phyloP scores from a whole-genome alignment of 2,797 vertebrate species.

The Amblyraja radiata region DNA sequence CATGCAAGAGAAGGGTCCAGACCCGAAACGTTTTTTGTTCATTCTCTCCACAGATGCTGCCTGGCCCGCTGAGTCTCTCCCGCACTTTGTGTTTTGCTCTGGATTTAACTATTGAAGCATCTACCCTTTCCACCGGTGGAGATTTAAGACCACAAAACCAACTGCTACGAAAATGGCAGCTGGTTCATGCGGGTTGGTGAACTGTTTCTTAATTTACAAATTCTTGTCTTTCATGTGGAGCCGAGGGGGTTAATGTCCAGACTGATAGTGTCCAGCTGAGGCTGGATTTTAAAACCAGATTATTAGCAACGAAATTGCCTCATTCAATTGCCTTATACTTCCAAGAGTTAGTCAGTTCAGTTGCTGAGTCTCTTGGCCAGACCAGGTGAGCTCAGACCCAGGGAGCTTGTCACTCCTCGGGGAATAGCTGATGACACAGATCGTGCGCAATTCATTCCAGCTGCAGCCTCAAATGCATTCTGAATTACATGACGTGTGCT shows the following conservation, averaged over 20 bases:
- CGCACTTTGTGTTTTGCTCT: too few species aligned
- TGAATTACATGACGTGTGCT: not conserved
- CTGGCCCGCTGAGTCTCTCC: too few species aligned
- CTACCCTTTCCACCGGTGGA: not conserved
- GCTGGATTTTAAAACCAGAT: not conserved
- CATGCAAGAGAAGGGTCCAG: too few species aligned
- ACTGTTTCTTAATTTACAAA: not conserved
- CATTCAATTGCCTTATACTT: not conserved
- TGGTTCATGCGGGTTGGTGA: not conserved
- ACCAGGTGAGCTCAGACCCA: not conserved
- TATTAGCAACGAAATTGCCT: not conserved
- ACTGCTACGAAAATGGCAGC: not conserved
- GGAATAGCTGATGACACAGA: not conserved
- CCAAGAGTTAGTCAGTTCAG: conserved; percentile 12
- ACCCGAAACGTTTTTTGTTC: too few species aligned
- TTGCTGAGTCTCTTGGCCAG: not conserved
- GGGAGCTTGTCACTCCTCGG: not conserved
- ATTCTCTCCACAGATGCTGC: too few species aligned
- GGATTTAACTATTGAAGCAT: not conserved
- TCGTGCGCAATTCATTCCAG: not conserved
- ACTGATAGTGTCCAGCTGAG: not conserved
- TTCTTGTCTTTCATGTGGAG: not conserved
- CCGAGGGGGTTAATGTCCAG: not conserved
- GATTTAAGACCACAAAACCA: not conserved
- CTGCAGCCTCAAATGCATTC: not conserved